Conservation (phyloP, 2,113 vertebrate species). For the Nibea albiflora region DNA sequence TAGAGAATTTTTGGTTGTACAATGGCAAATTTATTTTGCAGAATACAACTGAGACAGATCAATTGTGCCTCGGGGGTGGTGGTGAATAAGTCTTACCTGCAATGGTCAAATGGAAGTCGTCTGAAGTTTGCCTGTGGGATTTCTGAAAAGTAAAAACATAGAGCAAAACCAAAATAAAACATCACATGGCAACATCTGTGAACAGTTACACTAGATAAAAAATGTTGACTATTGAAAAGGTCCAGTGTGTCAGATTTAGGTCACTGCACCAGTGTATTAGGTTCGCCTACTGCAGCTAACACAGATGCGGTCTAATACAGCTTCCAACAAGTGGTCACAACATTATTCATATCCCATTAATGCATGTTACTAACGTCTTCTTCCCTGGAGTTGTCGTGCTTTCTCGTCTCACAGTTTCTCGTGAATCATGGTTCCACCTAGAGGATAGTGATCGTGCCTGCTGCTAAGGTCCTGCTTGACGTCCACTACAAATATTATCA, state of each 20-base stretch:
- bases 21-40: background rate
- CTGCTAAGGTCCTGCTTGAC: too few species aligned
- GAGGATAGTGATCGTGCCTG: too few species aligned
- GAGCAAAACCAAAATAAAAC: background rate
- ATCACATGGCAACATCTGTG: background rate
- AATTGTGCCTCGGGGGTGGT: background rate
- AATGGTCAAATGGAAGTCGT: slow-evolving; percentile 95
- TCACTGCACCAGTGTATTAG: too few species aligned
- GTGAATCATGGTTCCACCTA: too few species aligned
- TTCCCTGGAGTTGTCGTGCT: too few species aligned
- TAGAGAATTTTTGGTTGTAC: background rate
- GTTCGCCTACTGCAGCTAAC: background rate
- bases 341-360: background rate
- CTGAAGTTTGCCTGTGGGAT: slow-evolving; percentile 92
- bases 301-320: background rate
- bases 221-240: too few species aligned
- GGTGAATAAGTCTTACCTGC: slow-evolving; percentile 86
- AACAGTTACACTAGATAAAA: background rate
- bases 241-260: too few species aligned
- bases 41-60: background rate
- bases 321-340: background rate
- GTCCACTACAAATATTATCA: too few species aligned
- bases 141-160: slow-evolving; percentile 80
- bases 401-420: too few species aligned
- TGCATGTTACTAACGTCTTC: too few species aligned